phyloP scores from a whole-genome alignment of 2,888 invertebrate species.

The Latheticus oryzae region DNA sequence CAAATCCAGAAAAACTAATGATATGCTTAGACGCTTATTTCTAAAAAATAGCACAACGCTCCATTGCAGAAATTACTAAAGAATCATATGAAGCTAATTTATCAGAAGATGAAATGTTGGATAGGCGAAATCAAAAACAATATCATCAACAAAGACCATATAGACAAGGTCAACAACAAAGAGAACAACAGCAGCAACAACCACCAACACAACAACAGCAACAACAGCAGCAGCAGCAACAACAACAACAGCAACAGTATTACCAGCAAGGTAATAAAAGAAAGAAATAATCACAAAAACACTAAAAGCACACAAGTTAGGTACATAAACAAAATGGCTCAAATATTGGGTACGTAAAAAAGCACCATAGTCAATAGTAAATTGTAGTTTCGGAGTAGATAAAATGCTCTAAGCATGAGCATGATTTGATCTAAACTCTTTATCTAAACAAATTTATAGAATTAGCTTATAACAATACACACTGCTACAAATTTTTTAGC shows the following conservation, averaged over 20 bases:
- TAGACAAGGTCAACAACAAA: conserved; percentile 62
- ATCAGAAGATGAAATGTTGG: conserved; percentile 75
- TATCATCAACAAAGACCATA: conserved; percentile 58
- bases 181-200: conserved; percentile 57
- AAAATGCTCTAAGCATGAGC: conserved; percentile 3
- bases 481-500: neutral
- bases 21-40: conserved; percentile 49
- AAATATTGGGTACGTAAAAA: conserved; percentile 4
- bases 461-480: neutral
- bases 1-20: conserved; percentile 54
- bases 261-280: conserved; percentile 50
- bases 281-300: conserved; percentile 20
- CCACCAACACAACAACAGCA: conserved; percentile 63
- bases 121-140: conserved; percentile 63
- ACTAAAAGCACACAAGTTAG: conserved; percentile 4
- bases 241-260: conserved; percentile 62
- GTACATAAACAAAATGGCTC: conserved; percentile 6
- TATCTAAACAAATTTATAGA: too few relatives aligned
- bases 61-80: conserved; percentile 81
- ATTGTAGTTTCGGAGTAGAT: neutral
- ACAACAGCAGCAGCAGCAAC: conserved; percentile 63
- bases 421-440: too few relatives aligned
- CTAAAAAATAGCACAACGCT: conserved; percentile 64
- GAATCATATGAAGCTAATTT: conserved; percentile 78
- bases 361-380: neutral